Evolutionary conservation across 64 coral and sea anemone genomes (phyloP), one percentile per base, ranked within the genome.

Genomic region (Astreopora myriophthalma): DNA sequence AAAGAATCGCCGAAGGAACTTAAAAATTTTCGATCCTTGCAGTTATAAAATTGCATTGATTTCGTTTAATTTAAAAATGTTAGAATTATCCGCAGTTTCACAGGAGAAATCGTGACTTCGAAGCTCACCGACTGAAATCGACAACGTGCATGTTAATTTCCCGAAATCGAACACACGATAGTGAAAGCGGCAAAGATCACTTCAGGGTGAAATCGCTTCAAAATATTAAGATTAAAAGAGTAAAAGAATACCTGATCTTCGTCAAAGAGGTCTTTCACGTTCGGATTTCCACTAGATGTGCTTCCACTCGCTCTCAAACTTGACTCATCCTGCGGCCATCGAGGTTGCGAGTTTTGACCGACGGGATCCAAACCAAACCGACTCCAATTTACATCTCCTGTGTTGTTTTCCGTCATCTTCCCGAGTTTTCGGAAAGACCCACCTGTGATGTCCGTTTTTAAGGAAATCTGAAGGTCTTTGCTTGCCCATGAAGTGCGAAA

Each of bases 251-350:
- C 90, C 64, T 92, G 90, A 48, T 92, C 82, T 48, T 92, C 90
- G 48, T 92, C 90, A 69, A 92, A 92, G 8, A 92, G 90, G 25
- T 92, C 90, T 86, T 92, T 92, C 1, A 92, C 90, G 30, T 85
- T 92, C 2, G 90, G 90, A 62, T 86, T 92, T 48, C 90, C 90
- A 46, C 36, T 38, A 6, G 79, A 35, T 51, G 75, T 91, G n/a
- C 61, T 51, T 24, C 49, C 60, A 17, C n/a, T 86, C 0, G 48
- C 80, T 34, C 35, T 38, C 62, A 37, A 29, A 23, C 74, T 27
- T 19, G 48, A 71, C 8, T 71, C 12, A 85, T 86, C 76, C 0
- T 23, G 28, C 23, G 29, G 52, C 17, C 71, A 48, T 65, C 67
- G 69, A 8, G 82, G 65, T 30, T 49, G 79, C 14, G 79, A 83